Percentiles rank a stretch among this genome's conserved stretches.
Conservation (phyloP, 2,888 invertebrate species). For the Xanthorhoe designata region DNA sequence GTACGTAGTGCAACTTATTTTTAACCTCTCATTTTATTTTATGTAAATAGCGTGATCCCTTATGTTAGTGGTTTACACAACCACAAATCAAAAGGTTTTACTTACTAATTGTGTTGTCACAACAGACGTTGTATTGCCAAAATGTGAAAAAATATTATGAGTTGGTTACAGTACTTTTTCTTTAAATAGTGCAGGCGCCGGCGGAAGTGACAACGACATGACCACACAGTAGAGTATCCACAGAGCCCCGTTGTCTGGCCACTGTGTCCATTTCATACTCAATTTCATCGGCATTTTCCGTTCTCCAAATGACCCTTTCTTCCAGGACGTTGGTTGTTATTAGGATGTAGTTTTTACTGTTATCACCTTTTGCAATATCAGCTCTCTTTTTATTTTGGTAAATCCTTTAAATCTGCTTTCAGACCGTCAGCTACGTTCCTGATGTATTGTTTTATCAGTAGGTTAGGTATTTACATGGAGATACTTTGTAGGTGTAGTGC, state of each 20-base stretch:
- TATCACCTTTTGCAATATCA: conserved; percentile 10
- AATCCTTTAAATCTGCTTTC: neutral
- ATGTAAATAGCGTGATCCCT: conserved; percentile 16
- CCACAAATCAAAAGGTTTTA: conserved; percentile 22
- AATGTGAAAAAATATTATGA: conserved; percentile 10
- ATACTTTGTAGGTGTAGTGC: too few relatives aligned
- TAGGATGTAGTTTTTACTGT: conserved; percentile 20
- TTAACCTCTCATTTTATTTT: conserved; percentile 23
- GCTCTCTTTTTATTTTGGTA: neutral
- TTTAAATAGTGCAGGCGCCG: conserved; percentile 73
- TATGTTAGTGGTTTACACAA: too few relatives aligned
- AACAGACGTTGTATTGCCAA: conserved; percentile 23
- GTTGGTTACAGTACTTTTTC: conserved; percentile 11
- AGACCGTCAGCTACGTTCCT: too few relatives aligned
- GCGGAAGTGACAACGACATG: conserved; percentile 74
- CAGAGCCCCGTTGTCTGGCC: conserved; percentile 61
- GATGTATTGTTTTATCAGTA: too few relatives aligned
- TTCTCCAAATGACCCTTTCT: conserved; percentile 25
- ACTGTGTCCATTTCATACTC: conserved; percentile 34
- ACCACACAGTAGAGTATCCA: conserved; percentile 58
- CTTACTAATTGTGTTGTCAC: conserved; percentile 17
- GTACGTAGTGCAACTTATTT: conserved; percentile 42
- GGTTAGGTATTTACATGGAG: too few relatives aligned
- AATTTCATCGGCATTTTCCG: conserved; percentile 28
- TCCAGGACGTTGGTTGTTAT: conserved; percentile 30